Evolutionary conservation across 2,797 vertebrate genomes (phyloP).

Genomic region (Echiichthys vipera): DNA sequence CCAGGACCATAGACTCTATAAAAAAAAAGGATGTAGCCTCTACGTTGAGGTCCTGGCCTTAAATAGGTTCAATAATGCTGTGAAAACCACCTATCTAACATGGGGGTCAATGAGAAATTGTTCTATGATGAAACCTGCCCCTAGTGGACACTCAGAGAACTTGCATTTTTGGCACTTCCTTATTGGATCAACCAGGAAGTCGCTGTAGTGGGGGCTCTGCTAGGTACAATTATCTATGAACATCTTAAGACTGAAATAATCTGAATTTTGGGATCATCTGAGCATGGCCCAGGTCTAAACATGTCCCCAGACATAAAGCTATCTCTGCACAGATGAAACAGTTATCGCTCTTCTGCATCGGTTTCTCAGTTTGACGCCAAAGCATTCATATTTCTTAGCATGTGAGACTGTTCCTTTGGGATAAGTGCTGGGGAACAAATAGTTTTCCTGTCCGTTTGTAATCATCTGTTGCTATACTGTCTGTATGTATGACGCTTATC

Average conservation of each 20-base stretch:
- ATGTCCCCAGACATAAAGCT: background rate
- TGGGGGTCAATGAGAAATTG: no score
- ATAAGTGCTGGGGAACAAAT: constrained; percentile 34
- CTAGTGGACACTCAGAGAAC: no score
- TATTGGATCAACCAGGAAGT: no score
- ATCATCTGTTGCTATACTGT: constrained; percentile 25
- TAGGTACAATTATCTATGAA: background rate
- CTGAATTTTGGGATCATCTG: background rate
- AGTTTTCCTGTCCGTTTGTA: constrained; percentile 35
- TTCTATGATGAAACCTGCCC: no score
- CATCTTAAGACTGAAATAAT: background rate
- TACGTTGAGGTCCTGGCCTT: no score
- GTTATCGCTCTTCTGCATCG: constrained; percentile 5
- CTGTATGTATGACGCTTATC: constrained; percentile 12
- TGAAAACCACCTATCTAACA: no score
- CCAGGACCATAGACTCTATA: no score
- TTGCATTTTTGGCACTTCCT: no score
- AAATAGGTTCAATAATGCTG: no score
- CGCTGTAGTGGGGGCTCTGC: no score
- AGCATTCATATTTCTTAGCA: constrained; percentile 11
- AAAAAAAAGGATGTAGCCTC: no score
- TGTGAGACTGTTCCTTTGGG: constrained; percentile 42
- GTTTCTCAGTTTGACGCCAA: constrained; percentile 16
- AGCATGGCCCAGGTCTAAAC: constrained; percentile 10
- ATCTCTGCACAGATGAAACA: constrained; percentile 19